phyloP scores from a whole-genome alignment of 1,140 invertebrate genomes.

The Trialeurodes vaporariorum region DNA sequence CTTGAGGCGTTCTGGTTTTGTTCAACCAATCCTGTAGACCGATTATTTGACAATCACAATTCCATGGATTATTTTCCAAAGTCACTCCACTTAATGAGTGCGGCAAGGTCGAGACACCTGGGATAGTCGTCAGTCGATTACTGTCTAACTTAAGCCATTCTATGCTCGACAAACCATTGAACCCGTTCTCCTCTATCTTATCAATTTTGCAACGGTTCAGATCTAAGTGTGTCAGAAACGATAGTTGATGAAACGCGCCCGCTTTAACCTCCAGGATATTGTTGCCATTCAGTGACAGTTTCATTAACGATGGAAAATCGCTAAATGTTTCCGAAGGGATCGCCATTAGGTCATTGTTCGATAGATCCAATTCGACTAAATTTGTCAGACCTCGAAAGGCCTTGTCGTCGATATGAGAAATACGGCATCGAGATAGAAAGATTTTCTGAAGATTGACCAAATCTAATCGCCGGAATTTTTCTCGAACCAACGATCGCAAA shows the following conservation, averaged over 20 bases:
- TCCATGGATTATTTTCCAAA: slow-evolving; percentile 77
- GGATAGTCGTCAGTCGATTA: slow-evolving; percentile 60
- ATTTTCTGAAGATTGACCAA: slow-evolving; percentile 79
- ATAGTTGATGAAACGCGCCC: slow-evolving; percentile 60
- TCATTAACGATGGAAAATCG: slow-evolving; percentile 66
- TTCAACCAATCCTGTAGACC: slow-evolving; percentile 65
- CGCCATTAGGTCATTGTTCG: slow-evolving; percentile 60
- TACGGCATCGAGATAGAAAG: slow-evolving; percentile 59
- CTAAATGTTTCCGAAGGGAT: slow-evolving; percentile 65
- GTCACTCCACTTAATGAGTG: slow-evolving; percentile 60
- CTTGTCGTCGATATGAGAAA: slow-evolving; percentile 59
- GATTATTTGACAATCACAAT: slow-evolving; percentile 69
- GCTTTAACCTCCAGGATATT: slow-evolving; percentile 56
- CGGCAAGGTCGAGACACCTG: slow-evolving; percentile 54
- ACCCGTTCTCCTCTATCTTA: slow-evolving; percentile 62
- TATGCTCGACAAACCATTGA: slow-evolving; percentile 63
- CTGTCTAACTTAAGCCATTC: slow-evolving; percentile 74
- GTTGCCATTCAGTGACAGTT: slow-evolving; percentile 65
- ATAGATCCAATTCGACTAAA: slow-evolving; percentile 77
- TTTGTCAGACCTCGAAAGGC: slow-evolving; percentile 75
- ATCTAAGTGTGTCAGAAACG: slow-evolving; percentile 65
- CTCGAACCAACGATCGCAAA: slow-evolving; percentile 56
- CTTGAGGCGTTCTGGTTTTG: slow-evolving; percentile 55
- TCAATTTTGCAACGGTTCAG: slow-evolving; percentile 66
- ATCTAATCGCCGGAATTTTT: slow-evolving; percentile 62